Evolutionary conservation across 1,140 invertebrate genomes (phyloP).

Genomic region (Aphaenogaster rudis): DNA sequence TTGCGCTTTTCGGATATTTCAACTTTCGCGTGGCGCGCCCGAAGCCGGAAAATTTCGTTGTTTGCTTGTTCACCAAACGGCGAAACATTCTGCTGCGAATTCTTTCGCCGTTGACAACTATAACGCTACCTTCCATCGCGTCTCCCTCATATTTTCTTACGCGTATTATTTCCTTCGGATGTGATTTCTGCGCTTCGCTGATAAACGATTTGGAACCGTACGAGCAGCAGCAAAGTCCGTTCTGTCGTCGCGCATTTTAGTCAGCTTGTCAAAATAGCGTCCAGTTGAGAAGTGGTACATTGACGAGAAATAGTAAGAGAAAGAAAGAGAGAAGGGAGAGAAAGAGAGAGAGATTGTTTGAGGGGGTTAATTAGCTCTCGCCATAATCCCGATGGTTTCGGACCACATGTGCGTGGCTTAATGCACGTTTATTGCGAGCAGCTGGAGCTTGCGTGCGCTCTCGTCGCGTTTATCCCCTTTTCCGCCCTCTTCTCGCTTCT

Average conservation of each 20-base stretch:
- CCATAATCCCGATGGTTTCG: slow-evolving; percentile 72
- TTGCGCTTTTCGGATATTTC: slow-evolving; percentile 29
- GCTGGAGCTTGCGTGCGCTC: slow-evolving; percentile 69
- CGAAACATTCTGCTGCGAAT: background rate
- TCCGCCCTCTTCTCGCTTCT: slow-evolving; percentile 46
- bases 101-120: background rate
- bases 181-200: background rate
- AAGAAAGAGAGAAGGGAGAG: background rate
- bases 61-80: background rate
- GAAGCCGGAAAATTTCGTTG: slow-evolving; percentile 22
- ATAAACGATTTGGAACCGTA: background rate
- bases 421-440: slow-evolving; percentile 74
- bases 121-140: background rate
- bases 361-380: slow-evolving; percentile 71
- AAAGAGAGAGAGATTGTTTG: slow-evolving; percentile 7
- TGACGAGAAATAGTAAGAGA: background rate
- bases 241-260: background rate
- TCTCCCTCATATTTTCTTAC: background rate
- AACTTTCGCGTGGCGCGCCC: slow-evolving; percentile 15
- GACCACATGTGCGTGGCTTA: slow-evolving; percentile 72
- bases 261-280: slow-evolving; percentile 28
- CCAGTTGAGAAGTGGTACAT: background rate
- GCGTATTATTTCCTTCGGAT: background rate
- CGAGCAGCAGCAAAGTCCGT: background rate
- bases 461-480: slow-evolving; percentile 47